Base-by-base conservation (phyloP, 1,140 invertebrate species). In the Delia radicum region DNA sequence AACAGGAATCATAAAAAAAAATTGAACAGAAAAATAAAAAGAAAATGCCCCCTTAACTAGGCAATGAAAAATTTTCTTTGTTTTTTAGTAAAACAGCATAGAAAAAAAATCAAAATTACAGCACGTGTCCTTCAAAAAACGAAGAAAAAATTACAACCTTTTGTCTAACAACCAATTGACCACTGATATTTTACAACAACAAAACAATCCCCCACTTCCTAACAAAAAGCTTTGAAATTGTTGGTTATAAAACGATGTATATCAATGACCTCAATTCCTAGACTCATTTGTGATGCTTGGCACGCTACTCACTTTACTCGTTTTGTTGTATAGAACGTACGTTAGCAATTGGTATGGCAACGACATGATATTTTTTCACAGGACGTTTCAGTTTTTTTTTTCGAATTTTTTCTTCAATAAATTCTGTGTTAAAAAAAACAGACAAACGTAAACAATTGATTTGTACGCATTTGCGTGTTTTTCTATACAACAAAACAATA, bases 381-480 rank as follows among this genome's bases (percentile, higher is more conserved):
- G n/a, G 55, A 61, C 1, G 8, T 61, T 61, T 61, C 18, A 15
- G 12, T 63, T 1, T 27, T 15, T 28, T 28, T 65, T 28, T 28
- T 15, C 5, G 15, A 55, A 55, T 55, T 55, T 55, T 55, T 21
- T 55, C 24, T 55, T 55, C 48, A 55, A 55, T 55, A 55, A 55
- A 55, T 55, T 55, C 29, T 65, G 33, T 72, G 69, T 46, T 26
- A 72, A 42, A 72, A 26, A 46, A 42, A 46, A 67, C 29, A 33
- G 33, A 31, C 31, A 26, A 72, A 31, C 28, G n/a, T n/a, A 10
- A 62, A 75, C 81, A 85, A 85, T 84, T 85, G 83, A 84, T 85
- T 83, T 76, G 80, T 82, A 82, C 81, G 81, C 81, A 85, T 84
- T 84, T 82, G 82, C 81, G 81, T 85, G 83, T 79, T 69, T 55